Conservation (phyloP, 1,140 invertebrate genomes). For the Euura lappo region DNA sequence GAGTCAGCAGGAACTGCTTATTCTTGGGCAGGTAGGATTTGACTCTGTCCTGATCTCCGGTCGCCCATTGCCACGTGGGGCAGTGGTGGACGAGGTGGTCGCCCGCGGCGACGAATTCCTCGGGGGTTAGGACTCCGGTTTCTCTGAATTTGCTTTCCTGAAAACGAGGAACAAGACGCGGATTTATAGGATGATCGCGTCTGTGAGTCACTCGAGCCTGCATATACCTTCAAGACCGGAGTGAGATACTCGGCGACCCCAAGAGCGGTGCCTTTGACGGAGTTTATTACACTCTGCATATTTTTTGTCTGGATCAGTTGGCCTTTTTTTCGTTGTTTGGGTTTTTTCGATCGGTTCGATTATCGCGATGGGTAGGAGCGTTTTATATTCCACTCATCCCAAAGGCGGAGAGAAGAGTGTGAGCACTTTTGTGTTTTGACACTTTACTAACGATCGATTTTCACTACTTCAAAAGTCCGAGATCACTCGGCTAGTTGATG, state of each 20-base stretch:
- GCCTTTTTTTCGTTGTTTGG: no score
- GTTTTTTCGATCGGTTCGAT: no score
- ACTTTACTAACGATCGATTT: no score
- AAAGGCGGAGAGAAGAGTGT: no score
- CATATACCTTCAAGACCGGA: slow-evolving; percentile 91
- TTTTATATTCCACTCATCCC: no score
- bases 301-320: no score
- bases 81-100: slow-evolving; percentile 99
- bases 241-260: slow-evolving; percentile 96
- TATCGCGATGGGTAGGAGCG: no score
- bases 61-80: slow-evolving; percentile 98
- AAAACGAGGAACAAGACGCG: slow-evolving; percentile 14
- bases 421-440: no score
- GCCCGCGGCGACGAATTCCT: slow-evolving; percentile 96
- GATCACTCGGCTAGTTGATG: no score
- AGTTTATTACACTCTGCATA: slow-evolving; percentile 96
- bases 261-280: slow-evolving; percentile 92
- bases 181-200: neutral
- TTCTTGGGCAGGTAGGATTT: slow-evolving; percentile 91
- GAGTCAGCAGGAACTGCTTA: slow-evolving; percentile 97
- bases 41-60: slow-evolving; percentile 84
- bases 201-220: neutral
- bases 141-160: slow-evolving; percentile 98
- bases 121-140: slow-evolving; percentile 96
- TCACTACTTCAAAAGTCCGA: no score